Conservation (phyloP, 2,113 vertebrate species). For the Procavia capensis region DNA sequence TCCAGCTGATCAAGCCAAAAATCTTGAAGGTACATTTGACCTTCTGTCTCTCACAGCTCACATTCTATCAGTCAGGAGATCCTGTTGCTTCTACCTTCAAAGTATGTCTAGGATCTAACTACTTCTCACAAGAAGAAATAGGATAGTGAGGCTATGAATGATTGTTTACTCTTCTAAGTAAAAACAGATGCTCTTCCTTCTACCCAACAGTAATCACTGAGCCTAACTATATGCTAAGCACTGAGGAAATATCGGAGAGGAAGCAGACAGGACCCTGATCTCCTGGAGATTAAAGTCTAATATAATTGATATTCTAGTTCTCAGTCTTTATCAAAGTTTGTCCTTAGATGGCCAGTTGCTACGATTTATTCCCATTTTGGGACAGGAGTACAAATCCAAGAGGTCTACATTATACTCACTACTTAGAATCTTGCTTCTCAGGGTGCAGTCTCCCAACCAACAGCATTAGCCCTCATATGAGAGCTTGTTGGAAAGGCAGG, state of each 20-base stretch:
- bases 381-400: not conserved
- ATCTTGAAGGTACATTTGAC: not conserved
- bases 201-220: not conserved
- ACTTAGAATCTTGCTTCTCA: not conserved
- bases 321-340: not conserved
- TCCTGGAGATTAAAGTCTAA: not conserved
- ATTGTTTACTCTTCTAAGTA: not conserved
- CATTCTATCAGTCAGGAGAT: not conserved
- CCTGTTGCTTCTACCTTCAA: not conserved
- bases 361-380: not conserved
- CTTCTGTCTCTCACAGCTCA: not conserved
- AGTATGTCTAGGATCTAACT: not conserved
- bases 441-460: not conserved
- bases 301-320: not conserved
- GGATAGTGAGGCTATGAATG: not conserved
- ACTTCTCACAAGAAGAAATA: not conserved
- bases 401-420: not conserved
- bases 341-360: not conserved
- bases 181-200: not conserved
- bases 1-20: not conserved
- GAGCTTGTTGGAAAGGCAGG: not conserved
- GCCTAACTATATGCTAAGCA: not conserved
- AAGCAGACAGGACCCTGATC: not conserved
- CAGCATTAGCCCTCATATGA: not conserved
- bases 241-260: not conserved